Base-by-base conservation (phyloP, 2,113 vertebrate genomes). In the Clupea harengus region DNA sequence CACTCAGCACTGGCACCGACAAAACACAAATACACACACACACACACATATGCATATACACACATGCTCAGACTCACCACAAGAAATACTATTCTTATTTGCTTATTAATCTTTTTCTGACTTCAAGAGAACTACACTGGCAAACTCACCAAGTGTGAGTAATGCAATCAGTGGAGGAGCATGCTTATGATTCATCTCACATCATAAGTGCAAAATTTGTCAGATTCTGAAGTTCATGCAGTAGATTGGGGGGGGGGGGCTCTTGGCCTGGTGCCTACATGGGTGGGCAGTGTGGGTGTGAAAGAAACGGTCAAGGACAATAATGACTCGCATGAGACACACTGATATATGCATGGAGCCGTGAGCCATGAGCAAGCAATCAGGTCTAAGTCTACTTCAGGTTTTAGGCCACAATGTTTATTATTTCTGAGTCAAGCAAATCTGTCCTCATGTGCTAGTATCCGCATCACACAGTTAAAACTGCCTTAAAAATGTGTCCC, bases 1-100 rank as follows among this genome's bases (percentile, higher is more conserved):
- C 47, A 57, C 6, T 6, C n/a, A n/a, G 25, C 64, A 67, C 64
- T 9, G 2, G 50, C 82, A 20, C 47, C 11, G 22, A 39, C 81
- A 82, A 47, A 32, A 46, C 17, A 83, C 49, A 57, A 50, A 52
- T n/a, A 52, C 81, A 82, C 45, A 82, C 81, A 82, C 64, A 28
- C 64, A 64, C 60, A 15, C 0, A 15, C 50, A 57, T 5, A 13
- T 2, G 18, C 2, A 57, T 15, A 67, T 1, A 67, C 6, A 67
- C 64, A 25, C 64, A 67, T 6, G 3, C 64, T 2, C n/a, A 67
- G 9, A 67, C 6, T 1, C n/a, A 67, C 64, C 47, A 9, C 13
- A 49, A 11, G 47, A 49, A 49, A 11, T 9, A 0, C 9, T 7
- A 49, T 10, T 49, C 47, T 9, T 7, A 49, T 49, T 1, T 39